Evolutionary conservation across 1,140 invertebrate genomes (phyloP).

Genomic region (Drosophila pallidifrons): DNA sequence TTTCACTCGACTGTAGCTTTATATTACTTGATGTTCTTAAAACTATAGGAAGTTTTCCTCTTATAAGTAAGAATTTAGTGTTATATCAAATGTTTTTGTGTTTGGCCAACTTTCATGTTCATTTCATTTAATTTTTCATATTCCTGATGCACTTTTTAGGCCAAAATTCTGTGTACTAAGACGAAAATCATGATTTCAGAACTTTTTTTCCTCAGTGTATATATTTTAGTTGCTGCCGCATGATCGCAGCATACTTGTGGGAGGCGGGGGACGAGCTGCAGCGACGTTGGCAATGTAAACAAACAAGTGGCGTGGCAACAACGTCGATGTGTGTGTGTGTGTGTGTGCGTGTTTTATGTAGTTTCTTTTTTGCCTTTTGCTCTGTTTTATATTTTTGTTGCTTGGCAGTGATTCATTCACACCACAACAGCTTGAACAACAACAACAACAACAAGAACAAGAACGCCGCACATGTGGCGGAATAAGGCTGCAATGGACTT

Average conservation of each 20-base stretch:
- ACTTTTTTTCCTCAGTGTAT: no score
- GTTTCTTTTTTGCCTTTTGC: slow-evolving; percentile 22
- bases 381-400: slow-evolving; percentile 42
- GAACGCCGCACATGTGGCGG: slow-evolving; percentile 25
- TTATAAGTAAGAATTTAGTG: no score
- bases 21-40: no score
- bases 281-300: slow-evolving; percentile 51
- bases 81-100: no score
- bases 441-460: slow-evolving; percentile 15
- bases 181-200: no score
- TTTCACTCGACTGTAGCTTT: no score
- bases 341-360: slow-evolving; percentile 33
- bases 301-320: slow-evolving; percentile 62
- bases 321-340: slow-evolving; percentile 8
- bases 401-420: slow-evolving; percentile 51
- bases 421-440: slow-evolving; percentile 24
- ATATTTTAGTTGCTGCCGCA: slow-evolving; percentile 5
- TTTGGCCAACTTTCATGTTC: no score
- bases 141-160: no score
- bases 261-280: background rate
- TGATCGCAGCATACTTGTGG: slow-evolving; percentile 14
- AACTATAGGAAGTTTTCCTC: no score
- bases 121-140: no score
- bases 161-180: no score
- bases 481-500: slow-evolving; percentile 36